Conservation (phyloP, 2,888 invertebrate genomes). For the Conchocele bisecta region DNA sequence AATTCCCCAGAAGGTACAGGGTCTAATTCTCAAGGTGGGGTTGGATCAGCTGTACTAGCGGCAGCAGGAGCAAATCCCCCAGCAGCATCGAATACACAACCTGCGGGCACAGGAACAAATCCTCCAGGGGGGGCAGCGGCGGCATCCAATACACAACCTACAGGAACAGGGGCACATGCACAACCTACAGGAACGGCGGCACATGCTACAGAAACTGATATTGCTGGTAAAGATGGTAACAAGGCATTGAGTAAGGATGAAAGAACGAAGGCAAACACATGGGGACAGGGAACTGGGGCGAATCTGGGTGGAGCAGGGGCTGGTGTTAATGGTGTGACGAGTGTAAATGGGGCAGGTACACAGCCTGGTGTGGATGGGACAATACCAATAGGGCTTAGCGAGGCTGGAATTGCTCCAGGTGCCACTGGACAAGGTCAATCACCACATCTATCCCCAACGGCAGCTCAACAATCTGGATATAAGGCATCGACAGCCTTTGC, state of each 20-base stretch:
- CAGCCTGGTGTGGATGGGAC: background rate
- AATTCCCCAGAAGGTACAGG: no score
- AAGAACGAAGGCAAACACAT: constrained; percentile 12
- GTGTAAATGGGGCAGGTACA: background rate
- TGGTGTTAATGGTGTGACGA: background rate
- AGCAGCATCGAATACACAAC: no score
- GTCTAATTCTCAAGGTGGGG: no score
- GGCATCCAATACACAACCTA: no score
- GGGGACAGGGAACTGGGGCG: background rate
- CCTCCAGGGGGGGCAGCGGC: no score
- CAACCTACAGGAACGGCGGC: no score
- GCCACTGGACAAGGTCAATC: constrained; percentile 9
- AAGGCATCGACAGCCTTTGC: constrained; percentile 59
- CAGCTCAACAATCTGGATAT: constrained; percentile 21
- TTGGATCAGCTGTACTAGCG: no score
- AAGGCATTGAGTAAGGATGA: constrained; percentile 39
- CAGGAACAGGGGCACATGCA: no score
- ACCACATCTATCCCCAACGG: constrained; percentile 12
- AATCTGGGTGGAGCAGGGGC: background rate
- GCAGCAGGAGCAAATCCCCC: no score
- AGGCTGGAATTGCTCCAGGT: constrained; percentile 36
- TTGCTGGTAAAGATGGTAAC: constrained; percentile 38
- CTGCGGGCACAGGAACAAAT: no score
- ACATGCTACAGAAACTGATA: constrained; percentile 36
- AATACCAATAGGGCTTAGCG: constrained; percentile 30